These are phyloP conservation scores for Chiloscyllium punctatum DNA, from an alignment of 2,797 vertebrate genomes.

Conservation along the genomic window DNA sequence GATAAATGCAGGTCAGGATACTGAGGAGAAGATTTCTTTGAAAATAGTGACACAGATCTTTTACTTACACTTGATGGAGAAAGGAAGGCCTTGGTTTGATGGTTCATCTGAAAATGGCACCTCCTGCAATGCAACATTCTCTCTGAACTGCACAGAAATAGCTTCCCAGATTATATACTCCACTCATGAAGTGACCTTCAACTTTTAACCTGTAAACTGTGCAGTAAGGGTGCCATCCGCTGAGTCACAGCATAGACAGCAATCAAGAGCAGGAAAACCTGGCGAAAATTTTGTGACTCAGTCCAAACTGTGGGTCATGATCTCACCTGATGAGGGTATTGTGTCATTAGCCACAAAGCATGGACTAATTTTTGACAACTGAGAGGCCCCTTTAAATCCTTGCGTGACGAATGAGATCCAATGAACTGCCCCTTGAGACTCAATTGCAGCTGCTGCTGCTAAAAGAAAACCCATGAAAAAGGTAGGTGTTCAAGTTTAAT, in stretches of 20 bases:
- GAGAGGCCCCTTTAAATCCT: too few relatives aligned
- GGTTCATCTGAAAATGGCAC: not conserved
- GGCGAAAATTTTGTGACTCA: not conserved
- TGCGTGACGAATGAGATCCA: too few relatives aligned
- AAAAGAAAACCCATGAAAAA: too few relatives aligned
- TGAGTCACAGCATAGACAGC: not conserved
- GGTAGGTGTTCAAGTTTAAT: too few relatives aligned
- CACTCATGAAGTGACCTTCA: not conserved
- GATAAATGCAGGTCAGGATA: not conserved
- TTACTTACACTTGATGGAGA: not conserved
- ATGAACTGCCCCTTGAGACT: too few relatives aligned
- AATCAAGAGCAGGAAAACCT: not conserved
- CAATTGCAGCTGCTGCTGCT: too few relatives aligned
- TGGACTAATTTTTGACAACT: too few relatives aligned
- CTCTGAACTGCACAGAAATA: not conserved
- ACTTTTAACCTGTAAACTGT: not conserved
- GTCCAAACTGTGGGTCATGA: not conserved
- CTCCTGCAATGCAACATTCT: not conserved
- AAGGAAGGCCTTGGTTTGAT: not conserved
- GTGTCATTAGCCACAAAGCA: too few relatives aligned
- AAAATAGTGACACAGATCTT: not conserved
- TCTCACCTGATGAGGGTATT: too few relatives aligned
- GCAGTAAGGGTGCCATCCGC: not conserved
- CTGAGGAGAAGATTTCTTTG: not conserved
- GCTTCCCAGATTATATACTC: not conserved